These are phyloP conservation scores for Trachelus stipa DNA, from an alignment of 2,888 invertebrate species.

Conservation along the genomic window DNA sequence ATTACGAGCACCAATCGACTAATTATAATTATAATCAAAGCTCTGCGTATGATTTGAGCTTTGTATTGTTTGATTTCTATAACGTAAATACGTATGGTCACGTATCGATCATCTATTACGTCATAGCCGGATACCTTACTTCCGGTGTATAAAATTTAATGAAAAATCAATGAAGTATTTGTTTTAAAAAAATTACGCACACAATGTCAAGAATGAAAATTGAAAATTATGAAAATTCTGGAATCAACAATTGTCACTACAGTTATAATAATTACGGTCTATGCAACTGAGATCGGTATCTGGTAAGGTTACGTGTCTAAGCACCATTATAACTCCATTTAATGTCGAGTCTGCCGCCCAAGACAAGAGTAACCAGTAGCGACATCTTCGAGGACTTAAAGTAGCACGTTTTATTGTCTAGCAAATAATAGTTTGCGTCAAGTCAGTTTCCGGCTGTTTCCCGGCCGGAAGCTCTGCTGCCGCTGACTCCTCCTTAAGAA, in stretches of 20 bases:
- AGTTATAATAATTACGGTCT: slow-evolving; percentile 37
- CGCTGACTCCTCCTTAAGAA: neutral
- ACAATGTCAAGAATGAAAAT: neutral
- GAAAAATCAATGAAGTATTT: neutral
- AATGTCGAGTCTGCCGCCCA: neutral
- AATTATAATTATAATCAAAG: neutral
- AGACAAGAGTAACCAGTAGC: neutral
- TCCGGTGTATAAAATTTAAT: neutral
- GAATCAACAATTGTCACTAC: slow-evolving; percentile 12
- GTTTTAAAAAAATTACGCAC: neutral
- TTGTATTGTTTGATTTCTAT: neutral
- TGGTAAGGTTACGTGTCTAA: slow-evolving; percentile 14
- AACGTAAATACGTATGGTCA: neutral
- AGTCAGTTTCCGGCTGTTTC: neutral
- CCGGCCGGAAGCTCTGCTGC: neutral
- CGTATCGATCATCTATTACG: neutral
- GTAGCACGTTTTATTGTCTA: neutral
- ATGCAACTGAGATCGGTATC: slow-evolving; percentile 32
- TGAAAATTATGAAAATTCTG: neutral
- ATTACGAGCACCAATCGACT: neutral
- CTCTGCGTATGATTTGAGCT: neutral
- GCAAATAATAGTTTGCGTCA: neutral
- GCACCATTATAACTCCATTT: neutral
- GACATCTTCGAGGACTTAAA: neutral
- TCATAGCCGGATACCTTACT: neutral